Evolutionary conservation across 2,797 vertebrate species (phyloP).

Genomic region (Ptychadena robeensis): DNA sequence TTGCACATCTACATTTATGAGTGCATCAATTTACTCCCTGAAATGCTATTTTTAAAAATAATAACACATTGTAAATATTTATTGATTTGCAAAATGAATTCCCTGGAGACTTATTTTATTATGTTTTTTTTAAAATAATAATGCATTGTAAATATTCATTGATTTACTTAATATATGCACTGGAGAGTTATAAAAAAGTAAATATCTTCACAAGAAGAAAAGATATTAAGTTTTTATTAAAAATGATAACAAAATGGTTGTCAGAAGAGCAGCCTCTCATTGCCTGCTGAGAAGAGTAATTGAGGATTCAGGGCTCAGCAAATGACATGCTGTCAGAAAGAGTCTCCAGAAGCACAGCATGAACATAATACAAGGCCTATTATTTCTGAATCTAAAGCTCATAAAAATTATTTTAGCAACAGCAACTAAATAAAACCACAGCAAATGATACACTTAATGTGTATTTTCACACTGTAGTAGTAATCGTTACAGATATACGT

Average conservation of each 20-base stretch:
- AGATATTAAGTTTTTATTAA: slow-evolving; percentile 75
- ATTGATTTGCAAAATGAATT: slow-evolving; percentile 20
- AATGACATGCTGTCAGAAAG: slow-evolving; percentile 65
- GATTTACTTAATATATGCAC: slow-evolving; percentile 15
- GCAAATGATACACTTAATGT: background rate
- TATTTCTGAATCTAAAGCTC: slow-evolving; percentile 60
- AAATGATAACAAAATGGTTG: slow-evolving; percentile 70
- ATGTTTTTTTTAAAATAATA: slow-evolving; percentile 8
- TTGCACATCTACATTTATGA: background rate
- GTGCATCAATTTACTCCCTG: background rate
- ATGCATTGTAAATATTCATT: slow-evolving; percentile 29
- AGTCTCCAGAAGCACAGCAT: slow-evolving; percentile 55
- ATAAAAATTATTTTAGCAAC: slow-evolving; percentile 64
- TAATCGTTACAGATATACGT: background rate
- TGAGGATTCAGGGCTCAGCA: slow-evolving; percentile 65
- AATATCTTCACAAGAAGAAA: slow-evolving; percentile 64
- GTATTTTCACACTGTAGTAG: background rate
- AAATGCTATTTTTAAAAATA: slow-evolving; percentile 19
- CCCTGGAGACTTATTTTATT: slow-evolving; percentile 9
- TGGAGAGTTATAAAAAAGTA: slow-evolving; percentile 42
- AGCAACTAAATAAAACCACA: slow-evolving; percentile 54
- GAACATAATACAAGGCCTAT: slow-evolving; percentile 51
- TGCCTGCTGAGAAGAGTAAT: slow-evolving; percentile 68
- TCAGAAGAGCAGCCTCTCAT: slow-evolving; percentile 66
- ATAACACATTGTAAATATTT: slow-evolving; percentile 19